Conservation (phyloP, 2,113 vertebrate genomes). For the Picathartes gymnocephalus region DNA sequence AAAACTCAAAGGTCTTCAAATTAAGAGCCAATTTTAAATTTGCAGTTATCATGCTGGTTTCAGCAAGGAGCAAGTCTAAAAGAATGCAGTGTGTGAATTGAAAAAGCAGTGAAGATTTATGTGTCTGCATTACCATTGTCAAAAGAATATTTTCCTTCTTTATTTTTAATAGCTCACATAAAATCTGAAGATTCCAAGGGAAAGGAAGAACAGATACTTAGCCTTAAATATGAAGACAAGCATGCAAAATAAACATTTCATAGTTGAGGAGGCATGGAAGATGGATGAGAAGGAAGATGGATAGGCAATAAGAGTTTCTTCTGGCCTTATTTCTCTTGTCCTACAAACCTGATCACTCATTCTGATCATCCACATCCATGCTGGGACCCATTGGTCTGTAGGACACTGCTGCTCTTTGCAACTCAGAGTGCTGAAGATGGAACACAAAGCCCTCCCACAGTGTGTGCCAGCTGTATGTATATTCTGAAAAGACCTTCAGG, state of each 20-base stretch:
- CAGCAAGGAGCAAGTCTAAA: neutral
- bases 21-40: slow-evolving; percentile 45
- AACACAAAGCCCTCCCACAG: neutral
- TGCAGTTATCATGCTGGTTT: slow-evolving; percentile 26
- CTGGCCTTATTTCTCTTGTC: neutral
- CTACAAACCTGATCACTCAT: neutral
- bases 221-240: neutral
- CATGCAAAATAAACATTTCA: neutral
- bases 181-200: neutral
- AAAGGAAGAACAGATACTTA: neutral
- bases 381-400: neutral
- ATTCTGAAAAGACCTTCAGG: neutral
- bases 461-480: neutral
- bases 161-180: neutral
- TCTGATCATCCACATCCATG: neutral
- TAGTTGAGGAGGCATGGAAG: neutral
- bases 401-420: neutral
- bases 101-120: slow-evolving; percentile 26
- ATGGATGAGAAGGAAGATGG: neutral
- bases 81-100: neutral
- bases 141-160: neutral
- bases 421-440: neutral
- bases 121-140: neutral
- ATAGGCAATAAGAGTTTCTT: neutral
- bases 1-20: slow-evolving; percentile 34